Evolutionary conservation across 2,797 vertebrate species (phyloP).

Genomic region (Aselliscus stoliczkanus): DNA sequence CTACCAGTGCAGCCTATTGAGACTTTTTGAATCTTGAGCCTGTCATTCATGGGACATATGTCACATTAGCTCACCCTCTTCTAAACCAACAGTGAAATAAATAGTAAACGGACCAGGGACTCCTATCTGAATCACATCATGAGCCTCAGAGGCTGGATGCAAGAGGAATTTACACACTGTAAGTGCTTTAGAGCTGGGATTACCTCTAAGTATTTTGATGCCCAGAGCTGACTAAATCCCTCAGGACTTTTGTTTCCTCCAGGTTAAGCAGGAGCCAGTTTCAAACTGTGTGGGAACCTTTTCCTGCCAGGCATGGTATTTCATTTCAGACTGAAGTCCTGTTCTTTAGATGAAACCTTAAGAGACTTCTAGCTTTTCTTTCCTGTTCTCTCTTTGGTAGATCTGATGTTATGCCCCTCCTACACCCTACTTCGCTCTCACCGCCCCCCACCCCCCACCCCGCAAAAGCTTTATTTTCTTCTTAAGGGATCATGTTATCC

Average conservation of each 20-base stretch:
- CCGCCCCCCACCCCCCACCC: no score
- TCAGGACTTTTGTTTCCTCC: background rate
- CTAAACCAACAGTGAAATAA: background rate
- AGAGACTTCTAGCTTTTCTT: background rate
- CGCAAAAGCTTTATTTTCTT: background rate
- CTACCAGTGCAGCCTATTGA: background rate
- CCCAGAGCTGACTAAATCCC: background rate
- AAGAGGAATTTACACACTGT: background rate
- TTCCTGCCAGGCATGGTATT: background rate
- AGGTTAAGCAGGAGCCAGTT: background rate
- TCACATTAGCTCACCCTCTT: background rate
- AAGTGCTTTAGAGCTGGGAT: background rate
- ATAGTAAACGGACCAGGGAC: background rate
- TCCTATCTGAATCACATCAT: background rate
- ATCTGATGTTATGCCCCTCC: background rate
- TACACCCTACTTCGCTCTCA: background rate
- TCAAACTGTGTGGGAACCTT: background rate
- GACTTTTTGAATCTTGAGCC: background rate
- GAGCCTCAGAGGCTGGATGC: background rate
- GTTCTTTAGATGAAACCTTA: conserved; percentile 21
- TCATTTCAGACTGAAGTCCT: conserved; percentile 27
- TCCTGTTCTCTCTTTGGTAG: background rate
- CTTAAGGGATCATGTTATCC: background rate
- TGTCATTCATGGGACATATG: background rate
- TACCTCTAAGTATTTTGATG: background rate